Base-by-base conservation (phyloP, 2,888 invertebrate genomes). In the Drosophila maculinotata region DNA sequence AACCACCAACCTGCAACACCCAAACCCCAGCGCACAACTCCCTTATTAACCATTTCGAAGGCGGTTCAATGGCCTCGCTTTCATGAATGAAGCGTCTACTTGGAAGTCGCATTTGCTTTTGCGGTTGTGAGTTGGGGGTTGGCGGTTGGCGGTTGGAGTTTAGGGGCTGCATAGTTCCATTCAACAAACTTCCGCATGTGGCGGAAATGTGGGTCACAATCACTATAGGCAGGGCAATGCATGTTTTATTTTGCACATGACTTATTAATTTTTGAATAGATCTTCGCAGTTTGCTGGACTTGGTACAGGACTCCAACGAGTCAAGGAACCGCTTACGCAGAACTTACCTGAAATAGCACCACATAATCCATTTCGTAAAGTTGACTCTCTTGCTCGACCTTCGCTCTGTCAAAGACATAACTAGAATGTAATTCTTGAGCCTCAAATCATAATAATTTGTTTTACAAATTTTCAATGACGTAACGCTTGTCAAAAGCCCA, bases 51-150 rank as follows among this genome's bases (percentile, higher is more conserved):
- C 72, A 71, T 66, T 70, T 69, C 65, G 67, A 62, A 57, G 68
- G 52, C 75, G 63, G 83, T 83, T 83, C 83, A 83, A 83, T 83
- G 83, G 72, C 87, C 83, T 75, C 69, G 60, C 59, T 79, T 73
- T 78, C 59, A 88, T 83, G 83, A 83, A 83, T 83, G 83, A 65
- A 74, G 67, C 65, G 23, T n/a, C 35, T 14, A 15, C 20, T 31
- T 17, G 17, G 17, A 3, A n/a, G 10, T 17, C 15, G 1, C 3
- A 10, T 14, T 14, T 10, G 12, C 17, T 20, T 14, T 12, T 3
- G 17, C 17, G n/a, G 1, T 25, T 9, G 14, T 17, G 17, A 51
- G 56, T 56, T 67, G 33, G 58, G 25, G 41, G 28, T n/a, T n/a
- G 53, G 33, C 5, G 35, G 35, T 25, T 36, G 12, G 38, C 15